phyloP scores from a whole-genome alignment of 2,888 invertebrate genomes.

The Merodon equestris region DNA sequence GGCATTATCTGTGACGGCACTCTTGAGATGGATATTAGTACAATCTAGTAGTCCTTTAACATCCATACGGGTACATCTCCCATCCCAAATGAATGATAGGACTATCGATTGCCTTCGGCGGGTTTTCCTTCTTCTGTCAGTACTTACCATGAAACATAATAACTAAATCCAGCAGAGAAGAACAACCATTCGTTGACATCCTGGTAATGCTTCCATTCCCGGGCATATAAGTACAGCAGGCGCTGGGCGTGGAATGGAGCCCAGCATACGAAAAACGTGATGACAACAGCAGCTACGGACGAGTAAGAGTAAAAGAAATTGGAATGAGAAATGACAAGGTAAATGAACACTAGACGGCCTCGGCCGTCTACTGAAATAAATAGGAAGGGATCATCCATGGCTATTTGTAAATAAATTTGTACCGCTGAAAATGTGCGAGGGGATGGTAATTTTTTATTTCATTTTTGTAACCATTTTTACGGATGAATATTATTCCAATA shows the following conservation, averaged over 20 bases:
- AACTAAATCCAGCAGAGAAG: constrained; percentile 88
- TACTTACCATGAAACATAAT: constrained; percentile 84
- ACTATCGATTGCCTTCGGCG: constrained; percentile 33
- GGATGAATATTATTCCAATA: too few relatives aligned
- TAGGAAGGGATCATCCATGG: background rate
- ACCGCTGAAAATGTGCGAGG: too few relatives aligned
- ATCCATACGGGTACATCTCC: background rate
- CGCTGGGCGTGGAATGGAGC: constrained; percentile 97
- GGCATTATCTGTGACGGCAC: constrained; percentile 5
- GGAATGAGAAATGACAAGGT: constrained; percentile 7
- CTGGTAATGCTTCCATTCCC: constrained; percentile 82
- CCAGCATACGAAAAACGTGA: constrained; percentile 97
- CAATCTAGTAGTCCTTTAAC: too few relatives aligned
- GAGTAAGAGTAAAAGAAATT: constrained; percentile 79
- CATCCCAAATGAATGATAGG: constrained; percentile 21
- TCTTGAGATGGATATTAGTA: too few relatives aligned
- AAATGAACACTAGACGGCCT: constrained; percentile 10
- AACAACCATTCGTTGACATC: constrained; percentile 89
- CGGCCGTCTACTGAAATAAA: background rate
- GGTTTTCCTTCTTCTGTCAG: background rate
- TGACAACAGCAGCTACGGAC: constrained; percentile 90
- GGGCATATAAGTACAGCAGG: constrained; percentile 88
- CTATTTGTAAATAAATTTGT: constrained; percentile 42
- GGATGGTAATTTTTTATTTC: too few relatives aligned
- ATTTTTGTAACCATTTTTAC: too few relatives aligned